Evolutionary conservation across 2,888 invertebrate genomes (phyloP), one percentile per base, ranked within the genome.

Genomic region (Timema podura): DNA sequence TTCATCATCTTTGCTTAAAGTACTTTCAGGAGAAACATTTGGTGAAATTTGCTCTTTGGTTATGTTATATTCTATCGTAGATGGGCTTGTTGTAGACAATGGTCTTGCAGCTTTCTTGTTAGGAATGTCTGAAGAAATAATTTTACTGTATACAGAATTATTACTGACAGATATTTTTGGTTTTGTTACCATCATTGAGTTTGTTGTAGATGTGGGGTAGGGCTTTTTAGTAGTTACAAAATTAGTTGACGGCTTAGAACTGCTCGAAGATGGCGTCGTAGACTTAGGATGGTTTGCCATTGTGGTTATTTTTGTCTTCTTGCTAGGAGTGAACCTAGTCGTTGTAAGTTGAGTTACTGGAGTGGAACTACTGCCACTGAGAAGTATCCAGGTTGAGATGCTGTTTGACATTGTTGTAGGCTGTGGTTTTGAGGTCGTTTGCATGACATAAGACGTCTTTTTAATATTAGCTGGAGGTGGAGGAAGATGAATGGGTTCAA

Each of bases 361-460:
- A 6, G 76, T 74, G 15, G 76, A 72, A n/a, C 76, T 75, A 30
- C 74, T 76, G 9, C 85, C 85, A 54, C 89, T 91, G 16, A 92
- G 79, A 16, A 91, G 82, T 72, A 91, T 88, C 92, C 91, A 92
- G 0, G 92, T 91, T 0, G 91, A 91, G 72, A 91, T 84, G 0
- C 90, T 90, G 77, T 87, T 87, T 0, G 75, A 73, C 68, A 85
- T 85, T 45, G 85, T 85, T 65, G 84, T 91, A 70, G 84, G 54
- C 30, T 54, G 46, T n/a, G 67, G 45, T 10, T 16, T 16, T 10
- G 68, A 45, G 13, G 64, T 64, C 6, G 45, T 16, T n/a, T n/a
- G 47, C 45, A 30, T 48, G 5, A 45, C 15, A n/a, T 57, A 48
- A 15, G 57, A 10, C 45, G 46, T 57, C 13, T 47, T 68, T 47